These are phyloP conservation scores for Phylloscopus trochilus DNA, from an alignment of 2,113 vertebrate species.

Conservation along the genomic window DNA sequence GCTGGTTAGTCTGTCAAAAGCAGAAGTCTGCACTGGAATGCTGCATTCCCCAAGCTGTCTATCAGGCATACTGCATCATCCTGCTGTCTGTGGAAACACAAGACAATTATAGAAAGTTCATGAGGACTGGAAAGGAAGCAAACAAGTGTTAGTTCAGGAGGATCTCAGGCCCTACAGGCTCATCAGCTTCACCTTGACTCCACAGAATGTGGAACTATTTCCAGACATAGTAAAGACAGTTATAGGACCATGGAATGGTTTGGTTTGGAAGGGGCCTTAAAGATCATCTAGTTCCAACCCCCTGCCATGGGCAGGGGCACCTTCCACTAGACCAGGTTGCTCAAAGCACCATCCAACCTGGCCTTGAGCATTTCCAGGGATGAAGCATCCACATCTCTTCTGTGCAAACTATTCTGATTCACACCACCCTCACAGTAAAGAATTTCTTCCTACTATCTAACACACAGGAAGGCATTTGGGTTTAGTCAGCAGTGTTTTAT, in stretches of 20 bases:
- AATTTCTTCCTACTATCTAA: not conserved
- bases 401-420: not conserved
- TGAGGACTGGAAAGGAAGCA: not conserved
- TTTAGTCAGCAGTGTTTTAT: not conserved
- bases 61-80: accelerated
- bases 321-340: not conserved
- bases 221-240: not conserved
- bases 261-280: not conserved
- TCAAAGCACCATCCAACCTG: not conserved
- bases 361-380: not conserved
- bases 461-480: not conserved
- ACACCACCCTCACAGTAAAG: not conserved
- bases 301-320: not conserved
- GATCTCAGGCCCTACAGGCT: not conserved
- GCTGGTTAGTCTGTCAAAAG: not conserved
- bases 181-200: not conserved
- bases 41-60: not conserved
- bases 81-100: not conserved
- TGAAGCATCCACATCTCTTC: not conserved
- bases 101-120: not conserved
- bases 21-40: not conserved
- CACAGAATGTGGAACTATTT: not conserved
- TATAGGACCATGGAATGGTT: not conserved
- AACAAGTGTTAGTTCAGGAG: not conserved
- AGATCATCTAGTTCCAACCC: not conserved